Percentiles rank a stretch among this genome's conserved stretches.
phyloP scores from a whole-genome alignment of 2,888 invertebrate genomes.

The Clepsis dumicolana region DNA sequence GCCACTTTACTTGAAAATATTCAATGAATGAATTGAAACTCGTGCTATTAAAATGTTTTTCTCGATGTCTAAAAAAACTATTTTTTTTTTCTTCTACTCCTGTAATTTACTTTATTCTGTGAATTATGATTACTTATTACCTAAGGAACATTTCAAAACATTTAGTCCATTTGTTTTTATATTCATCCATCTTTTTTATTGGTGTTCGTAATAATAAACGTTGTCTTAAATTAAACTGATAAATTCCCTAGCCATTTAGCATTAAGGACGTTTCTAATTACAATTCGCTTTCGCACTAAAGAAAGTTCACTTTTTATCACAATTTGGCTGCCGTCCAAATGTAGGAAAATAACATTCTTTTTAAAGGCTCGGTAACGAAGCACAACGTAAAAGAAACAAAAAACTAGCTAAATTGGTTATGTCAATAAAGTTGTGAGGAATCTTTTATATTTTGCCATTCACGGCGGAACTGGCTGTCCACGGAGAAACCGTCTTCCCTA shows the following conservation, averaged over 20 bases:
- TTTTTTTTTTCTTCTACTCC: too few species aligned
- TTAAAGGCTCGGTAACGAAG: conserved; percentile 1
- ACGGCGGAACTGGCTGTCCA: background rate
- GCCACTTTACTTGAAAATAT: too few species aligned
- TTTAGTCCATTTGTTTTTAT: too few species aligned
- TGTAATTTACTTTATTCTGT: too few species aligned
- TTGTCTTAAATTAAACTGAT: background rate
- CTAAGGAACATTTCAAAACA: too few species aligned
- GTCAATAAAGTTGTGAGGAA: background rate
- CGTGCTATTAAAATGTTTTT: too few species aligned
- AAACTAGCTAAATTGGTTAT: background rate
- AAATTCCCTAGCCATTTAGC: background rate
- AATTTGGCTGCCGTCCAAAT: conserved; percentile 5
- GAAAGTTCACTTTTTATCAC: conserved; percentile 13
- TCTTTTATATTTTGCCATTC: background rate
- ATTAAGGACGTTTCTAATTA: background rate
- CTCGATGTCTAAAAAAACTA: too few species aligned
- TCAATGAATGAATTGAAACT: too few species aligned
- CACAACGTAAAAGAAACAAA: background rate
- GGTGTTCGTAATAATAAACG: background rate
- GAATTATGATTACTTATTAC: too few species aligned
- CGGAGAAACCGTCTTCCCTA: background rate
- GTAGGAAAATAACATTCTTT: background rate
- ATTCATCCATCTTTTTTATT: too few species aligned
- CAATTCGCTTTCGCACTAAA: background rate